These are phyloP conservation scores for Otolemur crassicaudatus DNA, from an alignment of 2,797 vertebrate genomes.

Conservation along the genomic window DNA sequence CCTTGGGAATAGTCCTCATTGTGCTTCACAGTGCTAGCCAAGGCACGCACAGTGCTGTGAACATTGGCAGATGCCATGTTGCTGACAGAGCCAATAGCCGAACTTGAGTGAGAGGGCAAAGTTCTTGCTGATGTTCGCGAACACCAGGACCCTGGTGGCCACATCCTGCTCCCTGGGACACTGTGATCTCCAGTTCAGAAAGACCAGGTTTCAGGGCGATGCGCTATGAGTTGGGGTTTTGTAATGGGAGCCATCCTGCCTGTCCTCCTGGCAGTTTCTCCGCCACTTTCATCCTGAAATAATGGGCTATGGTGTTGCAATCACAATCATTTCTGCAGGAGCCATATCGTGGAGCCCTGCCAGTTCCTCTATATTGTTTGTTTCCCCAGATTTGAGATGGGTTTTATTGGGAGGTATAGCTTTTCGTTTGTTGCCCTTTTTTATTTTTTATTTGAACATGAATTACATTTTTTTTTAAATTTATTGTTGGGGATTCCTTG, in stretches of 20 bases:
- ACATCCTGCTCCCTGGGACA: too few species aligned
- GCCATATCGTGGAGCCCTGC: too few species aligned
- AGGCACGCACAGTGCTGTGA: neutral
- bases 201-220: neutral
- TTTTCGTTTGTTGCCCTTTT: neutral
- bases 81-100: fast-evolving
- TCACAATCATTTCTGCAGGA: neutral
- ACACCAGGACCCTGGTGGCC: neutral
- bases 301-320: neutral
- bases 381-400: too few species aligned
- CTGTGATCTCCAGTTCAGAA: too few species aligned
- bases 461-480: too few species aligned
- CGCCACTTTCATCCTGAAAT: neutral
- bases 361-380: too few species aligned
- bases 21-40: neutral
- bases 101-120: neutral
- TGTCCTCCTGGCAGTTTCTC: neutral
- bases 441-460: neutral
- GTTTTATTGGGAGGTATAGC: neutral
- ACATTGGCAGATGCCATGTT: neutral
- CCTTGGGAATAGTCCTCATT: neutral
- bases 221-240: neutral
- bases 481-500: too few species aligned
- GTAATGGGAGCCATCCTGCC: neutral
- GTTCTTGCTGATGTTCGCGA: neutral